Base-by-base conservation (phyloP, 30 jellyfish, hydroid and myxozoan genomes). In the Aurelia coerulea region DNA sequence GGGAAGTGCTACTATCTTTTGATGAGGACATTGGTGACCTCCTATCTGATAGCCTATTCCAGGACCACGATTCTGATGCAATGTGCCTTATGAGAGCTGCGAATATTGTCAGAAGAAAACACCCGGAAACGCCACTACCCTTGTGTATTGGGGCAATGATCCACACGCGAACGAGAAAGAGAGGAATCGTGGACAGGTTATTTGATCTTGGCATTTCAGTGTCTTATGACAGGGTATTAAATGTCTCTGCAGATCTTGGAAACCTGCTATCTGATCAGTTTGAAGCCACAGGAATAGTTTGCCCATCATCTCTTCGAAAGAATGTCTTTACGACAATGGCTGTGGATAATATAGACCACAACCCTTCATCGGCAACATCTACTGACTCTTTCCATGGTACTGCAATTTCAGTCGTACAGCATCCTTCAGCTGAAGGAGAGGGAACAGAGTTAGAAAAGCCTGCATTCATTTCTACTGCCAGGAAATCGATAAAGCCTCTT, bases 381-480 rank as follows among this genome's bases (percentile, higher is more conserved):
- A 65, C 72, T 50, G 88, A 31, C 78, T 79, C 92, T 51, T 88
- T 88, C 67, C 97, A 88, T 69, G 87, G 96, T 16, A 88, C 88
- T 34, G 88, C 85, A 13, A 76, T 86, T 75, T 86, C 95, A 39
- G 73, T 86, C n/a, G 53, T 86, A 1, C 95, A 86, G 83, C 91
- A 77, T 77, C 95, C 95, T 32, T 17, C 62, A 9, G 78, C 64
- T 68, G 77, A 0, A 3, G 74, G 83, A 46, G 62, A 62, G 50
- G 93, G 93, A 46, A 68, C 52, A 49, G 84, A 23, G 56, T 46
- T 74, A 35, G 71, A 74, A 35, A 53, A 42, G 84, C 84, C 71
- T 34, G 70, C 71, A 51, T 74, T 74, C 19, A 51, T 15, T 49
- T 53, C 84, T 74, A 35, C 84, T 15, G 84, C 84, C 31, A 74